These are phyloP conservation scores for honey bee (Apis mellifera) DNA, from an alignment of 1,140 invertebrate genomes.

Conservation along the genomic window DNA sequence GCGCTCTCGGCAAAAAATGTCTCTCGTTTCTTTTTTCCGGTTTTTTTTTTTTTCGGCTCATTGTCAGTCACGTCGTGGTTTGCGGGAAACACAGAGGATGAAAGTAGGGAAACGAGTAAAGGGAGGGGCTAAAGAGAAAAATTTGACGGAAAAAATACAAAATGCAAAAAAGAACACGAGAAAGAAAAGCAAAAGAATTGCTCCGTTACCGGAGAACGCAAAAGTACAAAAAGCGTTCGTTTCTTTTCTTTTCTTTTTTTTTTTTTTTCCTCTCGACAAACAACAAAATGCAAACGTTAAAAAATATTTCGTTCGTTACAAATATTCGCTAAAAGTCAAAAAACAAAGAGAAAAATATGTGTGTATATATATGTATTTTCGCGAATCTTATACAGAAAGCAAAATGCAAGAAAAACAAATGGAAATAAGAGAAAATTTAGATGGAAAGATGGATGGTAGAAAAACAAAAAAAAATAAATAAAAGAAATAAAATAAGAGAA, in stretches of 20 bases:
- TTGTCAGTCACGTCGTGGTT: slow-evolving; percentile 69
- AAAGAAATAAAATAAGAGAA: slow-evolving; percentile 12
- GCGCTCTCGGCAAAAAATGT: slow-evolving; percentile 73
- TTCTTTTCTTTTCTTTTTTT: neutral
- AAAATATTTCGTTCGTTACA: neutral
- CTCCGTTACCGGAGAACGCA: neutral
- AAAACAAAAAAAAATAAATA: slow-evolving; percentile 1
- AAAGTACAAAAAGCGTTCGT: slow-evolving; percentile 16
- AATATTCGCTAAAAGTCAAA: neutral
- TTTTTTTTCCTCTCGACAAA: neutral
- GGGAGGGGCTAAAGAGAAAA: slow-evolving; percentile 27
- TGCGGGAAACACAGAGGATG: slow-evolving; percentile 47
- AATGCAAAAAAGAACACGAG: slow-evolving; percentile 21
- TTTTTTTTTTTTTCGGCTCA: slow-evolving; percentile 29
- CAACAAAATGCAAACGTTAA: slow-evolving; percentile 35
- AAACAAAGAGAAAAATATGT: neutral
- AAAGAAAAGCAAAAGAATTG: neutral
- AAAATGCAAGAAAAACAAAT: slow-evolving; percentile 24
- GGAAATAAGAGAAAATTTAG: neutral
- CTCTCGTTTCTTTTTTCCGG: slow-evolving; percentile 53
- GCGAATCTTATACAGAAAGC: neutral
- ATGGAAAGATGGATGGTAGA: slow-evolving; percentile 9
- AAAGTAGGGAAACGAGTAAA: slow-evolving; percentile 61
- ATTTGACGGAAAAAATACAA: slow-evolving; percentile 41
- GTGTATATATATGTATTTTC: neutral